A percentile compares a stretch with the other conserved stretches of the same genome.
Evolutionary conservation across 2,888 invertebrate species (phyloP).

Genomic region (Plutella xylostella): DNA sequence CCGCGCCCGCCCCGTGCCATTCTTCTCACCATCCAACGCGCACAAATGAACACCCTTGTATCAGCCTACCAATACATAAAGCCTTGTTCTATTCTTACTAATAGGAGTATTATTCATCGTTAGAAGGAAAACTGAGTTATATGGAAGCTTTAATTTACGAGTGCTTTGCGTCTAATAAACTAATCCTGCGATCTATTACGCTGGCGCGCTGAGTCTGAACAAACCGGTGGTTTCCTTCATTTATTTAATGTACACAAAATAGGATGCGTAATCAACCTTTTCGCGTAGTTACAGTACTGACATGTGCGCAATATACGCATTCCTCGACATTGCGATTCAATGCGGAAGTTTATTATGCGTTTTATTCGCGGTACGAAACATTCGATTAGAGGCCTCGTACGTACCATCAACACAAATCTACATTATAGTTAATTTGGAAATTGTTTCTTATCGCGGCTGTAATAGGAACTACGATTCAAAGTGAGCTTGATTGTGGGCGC

Average conservation of each 20-base stretch:
- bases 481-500: conserved; percentile 14
- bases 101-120: too few species aligned
- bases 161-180: too few species aligned
- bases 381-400: conserved; percentile 39
- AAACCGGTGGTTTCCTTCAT: too few species aligned
- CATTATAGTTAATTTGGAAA: too few species aligned
- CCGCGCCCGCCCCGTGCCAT: conserved; percentile 29
- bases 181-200: too few species aligned
- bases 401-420: too few species aligned
- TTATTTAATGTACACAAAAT: too few species aligned
- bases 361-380: conserved; percentile 36
- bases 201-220: too few species aligned
- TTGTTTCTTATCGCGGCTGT: not conserved
- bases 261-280: not conserved
- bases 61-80: not conserved
- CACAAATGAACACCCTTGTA: conserved; percentile 42
- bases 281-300: conserved; percentile 16
- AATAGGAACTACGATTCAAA: not conserved
- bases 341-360: conserved; percentile 51
- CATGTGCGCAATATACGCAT: conserved; percentile 21
- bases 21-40: conserved; percentile 38
- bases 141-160: too few species aligned
- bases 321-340: conserved; percentile 40
- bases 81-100: not conserved
- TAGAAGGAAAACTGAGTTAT: too few species aligned